Evolutionary conservation across 2,888 invertebrate genomes (phyloP), one percentile per base, ranked within the genome.

Genomic region (Xanthostigma xanthostigma): DNA sequence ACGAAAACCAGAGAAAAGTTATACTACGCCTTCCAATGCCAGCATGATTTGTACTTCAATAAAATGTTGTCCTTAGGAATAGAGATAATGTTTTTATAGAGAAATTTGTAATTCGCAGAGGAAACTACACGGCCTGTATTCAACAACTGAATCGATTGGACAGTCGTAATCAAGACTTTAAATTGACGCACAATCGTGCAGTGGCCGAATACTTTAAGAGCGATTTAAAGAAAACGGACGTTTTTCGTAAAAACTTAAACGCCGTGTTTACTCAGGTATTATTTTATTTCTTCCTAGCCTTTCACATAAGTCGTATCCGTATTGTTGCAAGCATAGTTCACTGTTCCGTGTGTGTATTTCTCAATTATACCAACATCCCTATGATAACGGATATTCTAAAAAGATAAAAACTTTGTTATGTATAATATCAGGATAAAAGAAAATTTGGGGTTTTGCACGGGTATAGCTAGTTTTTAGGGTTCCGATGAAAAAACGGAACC

Each of bases 101-200:
- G 11, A 45, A 33, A 27, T 17, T 12, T 46, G 1, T 39, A 40
- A 27, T 51, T 62, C 62, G 48, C 48, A 68, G 68, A 52, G 77
- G 77, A 53, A 79, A 82, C 53, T 85, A 77, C 59, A 58, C 67
- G 12, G 64, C 70, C 9, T 79, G 83, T 47, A 62, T 81, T 10
- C 72, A 74, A 54, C 68, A 75, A 54, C 69, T 89, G 54, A 76
- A 71, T 52, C 81, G 83, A 61, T 63, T 90, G 52, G 80, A 82
- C 60, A 64, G 64, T 5, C 70, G 81, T 45, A 73, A 73, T 1
- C 74, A 74, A 51, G 86, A 86, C 65, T 76, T 81, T 52, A 81
- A 87, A 61, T 78, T 89, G 2, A 72, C 77, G 41, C 90, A 90
- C 59, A 94, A 95, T 62, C 85, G 84, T 66, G 81, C 84, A 33